Percentiles rank a stretch among this genome's conserved stretches.
Conservation (phyloP, 2,113 vertebrate species). For the Hylia prasina region DNA sequence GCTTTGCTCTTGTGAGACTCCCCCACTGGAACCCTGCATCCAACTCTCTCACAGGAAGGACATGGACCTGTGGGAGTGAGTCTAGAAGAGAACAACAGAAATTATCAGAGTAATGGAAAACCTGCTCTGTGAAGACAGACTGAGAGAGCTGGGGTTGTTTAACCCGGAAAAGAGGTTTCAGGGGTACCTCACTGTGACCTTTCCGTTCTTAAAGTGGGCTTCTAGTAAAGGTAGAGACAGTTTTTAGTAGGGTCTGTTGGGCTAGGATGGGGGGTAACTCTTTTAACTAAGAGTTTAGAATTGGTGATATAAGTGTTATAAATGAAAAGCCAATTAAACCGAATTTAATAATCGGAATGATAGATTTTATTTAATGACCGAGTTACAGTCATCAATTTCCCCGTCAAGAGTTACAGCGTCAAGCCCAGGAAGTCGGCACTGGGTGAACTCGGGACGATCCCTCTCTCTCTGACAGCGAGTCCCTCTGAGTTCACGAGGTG, state of each 20-base stretch:
- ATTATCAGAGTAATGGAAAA: background rate
- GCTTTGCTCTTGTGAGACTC: background rate
- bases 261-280: accelerated
- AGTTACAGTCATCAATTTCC: too few relatives aligned
- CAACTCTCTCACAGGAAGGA: background rate
- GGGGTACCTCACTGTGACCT: background rate
- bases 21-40: background rate
- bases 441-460: too few relatives aligned
- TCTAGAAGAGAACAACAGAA: background rate
- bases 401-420: too few relatives aligned
- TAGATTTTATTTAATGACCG: too few relatives aligned
- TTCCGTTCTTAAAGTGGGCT: background rate
- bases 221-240: background rate
- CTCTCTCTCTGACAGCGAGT: too few relatives aligned
- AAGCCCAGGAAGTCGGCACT: too few relatives aligned
- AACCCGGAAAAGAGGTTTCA: background rate
- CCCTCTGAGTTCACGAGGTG: too few relatives aligned
- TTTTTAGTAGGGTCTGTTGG: accelerated
- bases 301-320: too few relatives aligned
- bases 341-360: too few relatives aligned
- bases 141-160: background rate
- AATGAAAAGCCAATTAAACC: too few relatives aligned
- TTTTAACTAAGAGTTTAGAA: background rate
- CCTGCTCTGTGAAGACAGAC: background rate
- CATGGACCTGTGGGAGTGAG: accelerated